These are phyloP conservation scores for Smutsia gigantea DNA, from an alignment of 2,797 vertebrate species.

Conservation along the genomic window DNA sequence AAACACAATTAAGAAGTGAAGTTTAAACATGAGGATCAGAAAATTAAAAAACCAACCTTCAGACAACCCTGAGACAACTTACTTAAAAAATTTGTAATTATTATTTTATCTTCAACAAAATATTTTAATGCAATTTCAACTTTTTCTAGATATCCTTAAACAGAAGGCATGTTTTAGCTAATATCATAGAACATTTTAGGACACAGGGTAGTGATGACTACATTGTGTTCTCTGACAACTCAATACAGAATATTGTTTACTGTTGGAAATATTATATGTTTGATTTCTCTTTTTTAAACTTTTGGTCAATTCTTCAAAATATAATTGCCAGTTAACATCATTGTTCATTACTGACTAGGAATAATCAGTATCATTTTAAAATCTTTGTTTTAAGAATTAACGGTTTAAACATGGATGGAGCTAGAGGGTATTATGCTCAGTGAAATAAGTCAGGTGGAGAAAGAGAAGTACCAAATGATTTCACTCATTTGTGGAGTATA, in stretches of 20 bases:
- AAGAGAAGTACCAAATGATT: too few relatives aligned
- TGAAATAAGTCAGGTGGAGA: too few relatives aligned
- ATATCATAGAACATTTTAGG: conserved; percentile 47
- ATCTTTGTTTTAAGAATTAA: conserved; percentile 29
- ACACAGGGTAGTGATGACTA: background rate
- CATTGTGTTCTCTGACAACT: background rate
- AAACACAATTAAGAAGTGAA: conserved; percentile 11
- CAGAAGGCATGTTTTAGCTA: conserved; percentile 41
- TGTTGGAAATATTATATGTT: conserved; percentile 37
- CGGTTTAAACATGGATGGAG: too few relatives aligned
- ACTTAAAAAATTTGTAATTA: background rate
- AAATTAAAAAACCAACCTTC: conserved; percentile 30
- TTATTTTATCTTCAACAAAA: conserved; percentile 8
- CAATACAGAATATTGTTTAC: background rate
- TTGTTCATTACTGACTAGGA: background rate
- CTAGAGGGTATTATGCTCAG: too few relatives aligned
- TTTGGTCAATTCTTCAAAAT: conserved; percentile 38
- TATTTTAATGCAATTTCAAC: background rate
- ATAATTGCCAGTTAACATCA: conserved; percentile 49
- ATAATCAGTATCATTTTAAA: conserved; percentile 57
- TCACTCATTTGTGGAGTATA: too few relatives aligned
- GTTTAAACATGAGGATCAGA: conserved; percentile 24
- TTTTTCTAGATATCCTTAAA: background rate
- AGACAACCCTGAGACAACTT: background rate
- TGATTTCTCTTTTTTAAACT: conserved; percentile 10